Base-by-base conservation (phyloP, 2,888 invertebrate genomes). In the Heliconius ismenius region DNA sequence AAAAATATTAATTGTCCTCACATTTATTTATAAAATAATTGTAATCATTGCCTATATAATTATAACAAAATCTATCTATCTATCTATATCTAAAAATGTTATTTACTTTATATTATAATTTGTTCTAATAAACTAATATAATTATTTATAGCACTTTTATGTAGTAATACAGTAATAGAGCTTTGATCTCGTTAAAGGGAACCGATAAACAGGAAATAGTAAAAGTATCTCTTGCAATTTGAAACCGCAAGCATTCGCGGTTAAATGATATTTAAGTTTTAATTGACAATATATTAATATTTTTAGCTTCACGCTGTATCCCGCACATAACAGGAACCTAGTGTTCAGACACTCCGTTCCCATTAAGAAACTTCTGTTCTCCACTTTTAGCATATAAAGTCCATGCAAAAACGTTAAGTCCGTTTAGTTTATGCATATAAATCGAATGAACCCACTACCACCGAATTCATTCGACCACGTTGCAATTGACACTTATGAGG, bases 181-280 rank as follows among this genome's bases (percentile, higher is more conserved):
- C 68, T 68, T 68, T 67, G 68, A 75, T 68, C 43, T 58, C 67
- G 21, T 62, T 69, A 75, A 75, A 75, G 39, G 75, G 68, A 36
- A 54, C 64, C 62, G 62, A 24, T 43, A 74, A 62, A 73, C 73
- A 73, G 73, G 73, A 73, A 73, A 62, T 62, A 73, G 73, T 62
- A 60, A 73, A 72, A 73, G 62, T 62, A 73, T 73, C 62, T 73
- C 60, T 73, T 73, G 73, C 73, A 62, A 73, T 62, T 62, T 73
- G 73, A 73, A 73, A 73, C 62, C 62, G 73, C 43, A 72, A 72
- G 39, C 39, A 11, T 58, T 2, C 13, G 39, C 67, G 15, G 39
- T 67, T 39, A 43, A 13, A 43, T 15, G 18, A 24, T 67, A 67
- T 43, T 43, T 58, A 1, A 10, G 1, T 58, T 58, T n/a, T 58